Base-by-base conservation (phyloP, 2,797 vertebrate genomes). In the Erpetoichthys calabaricus region DNA sequence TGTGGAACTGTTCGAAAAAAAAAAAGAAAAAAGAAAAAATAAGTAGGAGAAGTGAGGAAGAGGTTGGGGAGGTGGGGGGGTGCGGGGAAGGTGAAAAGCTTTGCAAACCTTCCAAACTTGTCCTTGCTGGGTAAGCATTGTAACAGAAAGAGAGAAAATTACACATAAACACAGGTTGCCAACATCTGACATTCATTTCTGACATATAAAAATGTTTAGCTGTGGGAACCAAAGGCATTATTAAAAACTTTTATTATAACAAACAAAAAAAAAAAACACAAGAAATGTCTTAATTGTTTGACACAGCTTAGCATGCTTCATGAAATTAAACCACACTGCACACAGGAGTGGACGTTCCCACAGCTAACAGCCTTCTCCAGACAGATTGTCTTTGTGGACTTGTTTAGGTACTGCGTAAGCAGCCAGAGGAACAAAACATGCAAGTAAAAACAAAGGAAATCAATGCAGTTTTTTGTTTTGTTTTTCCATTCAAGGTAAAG, bases 41-140 rank as follows among this genome's bases (percentile, higher is more conserved):
- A 42, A 62, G 57, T 59, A n/a, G 54, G 51, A 59, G 3, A 42
- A 42, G 44, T 55, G 8, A 42, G 9, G 41, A 10, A 56, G 4
- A 53, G 44, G 55, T 56, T 53, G 46, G 58, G 43, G 55, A 53
- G 45, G 42, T 45, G 49, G 60, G 59, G 45, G 52, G n/a, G 66
- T 45, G 64, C 9, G 42, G 79, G 84, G 91, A 96, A 96, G 92
- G 92, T 94, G 91, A 96, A 93, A 98, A 98, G 92, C 90, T 96
- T 93, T 97, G 94, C 95, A 98, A 98, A 99, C 95, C 95, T 99
- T 99, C 95, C 95, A 99, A 91, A 98, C 94, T 97, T 99, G 94
- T 99, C 95, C 95, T 99, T 99, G 95, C 95, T 99, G 94, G 88
- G 91, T 86, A 94, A 91, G 95, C 94, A 93, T 91, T 94, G 93